Conservation (phyloP, 2,888 invertebrate species). For the Gymnoscelis rufifasciata region DNA sequence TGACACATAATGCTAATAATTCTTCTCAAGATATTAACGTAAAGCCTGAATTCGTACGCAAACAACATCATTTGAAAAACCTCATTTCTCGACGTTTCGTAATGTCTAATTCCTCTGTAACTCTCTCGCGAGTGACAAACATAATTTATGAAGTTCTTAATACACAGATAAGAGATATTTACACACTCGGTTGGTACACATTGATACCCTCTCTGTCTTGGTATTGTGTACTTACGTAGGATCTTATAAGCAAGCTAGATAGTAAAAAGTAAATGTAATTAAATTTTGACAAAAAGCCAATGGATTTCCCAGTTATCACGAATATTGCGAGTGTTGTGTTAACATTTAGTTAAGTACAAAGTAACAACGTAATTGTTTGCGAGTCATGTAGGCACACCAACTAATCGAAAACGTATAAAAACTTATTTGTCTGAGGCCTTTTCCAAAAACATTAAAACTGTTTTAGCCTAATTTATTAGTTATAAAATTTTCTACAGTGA, state of each 20-base stretch:
- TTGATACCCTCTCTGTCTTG: constrained; percentile 68
- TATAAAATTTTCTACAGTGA: too few species aligned
- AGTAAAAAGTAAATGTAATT: constrained; percentile 62
- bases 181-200: constrained; percentile 66
- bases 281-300: constrained; percentile 39
- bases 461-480: too few species aligned
- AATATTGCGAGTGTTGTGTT: background rate
- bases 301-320: constrained; percentile 40
- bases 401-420: too few species aligned
- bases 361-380: too few species aligned
- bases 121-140: constrained; percentile 72
- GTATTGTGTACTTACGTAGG: constrained; percentile 67
- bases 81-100: constrained; percentile 37
- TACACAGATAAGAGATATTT: constrained; percentile 74
- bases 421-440: too few species aligned
- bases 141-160: constrained; percentile 79
- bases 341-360: background rate
- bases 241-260: constrained; percentile 69
- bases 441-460: too few species aligned
- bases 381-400: too few species aligned
- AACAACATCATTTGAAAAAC: constrained; percentile 3
- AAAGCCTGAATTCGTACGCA: background rate
- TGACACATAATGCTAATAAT: background rate
- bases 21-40: too few species aligned
- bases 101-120: constrained; percentile 50